These are phyloP conservation scores for Himalopsyche anomala DNA, from an alignment of 2,888 invertebrate genomes.

Conservation along the genomic window DNA sequence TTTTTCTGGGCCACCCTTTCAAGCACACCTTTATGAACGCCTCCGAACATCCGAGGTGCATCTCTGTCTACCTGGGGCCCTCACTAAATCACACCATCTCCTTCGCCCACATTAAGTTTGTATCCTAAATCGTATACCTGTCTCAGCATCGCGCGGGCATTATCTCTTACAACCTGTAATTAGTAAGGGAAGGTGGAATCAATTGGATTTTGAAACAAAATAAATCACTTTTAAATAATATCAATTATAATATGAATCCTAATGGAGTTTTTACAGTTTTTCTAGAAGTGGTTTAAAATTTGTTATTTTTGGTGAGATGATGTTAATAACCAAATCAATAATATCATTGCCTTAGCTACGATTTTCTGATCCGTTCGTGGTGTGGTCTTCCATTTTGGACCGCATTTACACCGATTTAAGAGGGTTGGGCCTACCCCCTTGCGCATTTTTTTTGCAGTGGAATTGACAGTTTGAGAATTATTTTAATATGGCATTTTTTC, in stretches of 20 bases:
- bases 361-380: too few species aligned
- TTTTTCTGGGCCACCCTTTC: conserved; percentile 44
- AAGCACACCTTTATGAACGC: conserved; percentile 53
- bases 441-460: too few species aligned
- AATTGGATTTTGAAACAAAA: conserved; percentile 38
- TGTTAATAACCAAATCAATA: too few species aligned
- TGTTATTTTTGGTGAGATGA: too few species aligned
- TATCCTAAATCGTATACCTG: conserved; percentile 7
- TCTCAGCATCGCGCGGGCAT: conserved; percentile 50
- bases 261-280: not conserved
- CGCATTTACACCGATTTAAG: too few species aligned
- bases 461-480: too few species aligned
- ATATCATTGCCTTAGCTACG: too few species aligned
- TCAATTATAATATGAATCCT: conserved; percentile 28
- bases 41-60: conserved; percentile 43
- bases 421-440: too few species aligned
- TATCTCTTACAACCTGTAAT: conserved; percentile 58
- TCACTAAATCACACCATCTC: conserved; percentile 44
- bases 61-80: conserved; percentile 49
- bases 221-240: conserved; percentile 37
- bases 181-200: conserved; percentile 54
- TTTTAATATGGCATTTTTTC: too few species aligned
- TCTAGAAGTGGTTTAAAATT: conserved; percentile 5
- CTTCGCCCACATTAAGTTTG: conserved; percentile 41
- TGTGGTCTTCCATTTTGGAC: too few species aligned